Evolutionary conservation across 2,113 vertebrate genomes (phyloP).

Genomic region (Dasyornis broadbenti): DNA sequence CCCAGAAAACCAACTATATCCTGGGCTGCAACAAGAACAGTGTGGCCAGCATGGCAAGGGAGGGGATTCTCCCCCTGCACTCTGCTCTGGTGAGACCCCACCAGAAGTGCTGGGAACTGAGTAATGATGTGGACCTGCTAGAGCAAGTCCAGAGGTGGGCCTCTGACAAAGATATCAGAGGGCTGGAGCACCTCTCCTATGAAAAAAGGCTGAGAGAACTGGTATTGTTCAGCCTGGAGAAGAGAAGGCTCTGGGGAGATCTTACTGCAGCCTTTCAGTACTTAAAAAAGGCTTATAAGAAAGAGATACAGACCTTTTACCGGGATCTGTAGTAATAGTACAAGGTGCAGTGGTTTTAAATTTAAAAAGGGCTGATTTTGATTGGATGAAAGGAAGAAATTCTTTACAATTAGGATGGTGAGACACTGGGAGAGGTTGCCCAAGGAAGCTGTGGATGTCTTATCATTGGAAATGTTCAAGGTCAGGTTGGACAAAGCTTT

Average conservation of each 20-base stretch:
- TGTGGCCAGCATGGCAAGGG: not conserved
- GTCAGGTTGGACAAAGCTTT: not conserved
- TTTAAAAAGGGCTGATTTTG: not conserved
- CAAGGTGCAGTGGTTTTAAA: not conserved
- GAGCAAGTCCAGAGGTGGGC: accelerated
- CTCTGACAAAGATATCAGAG: not conserved
- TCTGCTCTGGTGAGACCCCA: not conserved
- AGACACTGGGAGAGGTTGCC: not conserved
- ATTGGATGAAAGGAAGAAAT: not conserved
- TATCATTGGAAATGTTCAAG: not conserved
- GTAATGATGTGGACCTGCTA: not conserved
- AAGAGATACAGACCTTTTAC: not conserved
- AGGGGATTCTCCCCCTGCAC: not conserved
- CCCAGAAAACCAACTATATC: not conserved
- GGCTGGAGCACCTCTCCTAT: accelerated
- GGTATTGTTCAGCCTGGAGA: not conserved
- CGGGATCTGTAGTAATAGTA: not conserved
- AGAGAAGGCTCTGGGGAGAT: not conserved
- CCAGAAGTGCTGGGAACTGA: not conserved
- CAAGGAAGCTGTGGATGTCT: not conserved
- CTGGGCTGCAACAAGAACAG: not conserved
- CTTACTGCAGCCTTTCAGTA: not conserved
- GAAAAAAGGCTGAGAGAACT: not conserved
- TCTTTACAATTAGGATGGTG: not conserved
- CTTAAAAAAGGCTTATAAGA: not conserved